Percentiles rank a stretch among this genome's conserved stretches.
These are phyloP conservation scores for Julus scanicus DNA, from an alignment of 2,888 invertebrate genomes.

Conservation along the genomic window DNA sequence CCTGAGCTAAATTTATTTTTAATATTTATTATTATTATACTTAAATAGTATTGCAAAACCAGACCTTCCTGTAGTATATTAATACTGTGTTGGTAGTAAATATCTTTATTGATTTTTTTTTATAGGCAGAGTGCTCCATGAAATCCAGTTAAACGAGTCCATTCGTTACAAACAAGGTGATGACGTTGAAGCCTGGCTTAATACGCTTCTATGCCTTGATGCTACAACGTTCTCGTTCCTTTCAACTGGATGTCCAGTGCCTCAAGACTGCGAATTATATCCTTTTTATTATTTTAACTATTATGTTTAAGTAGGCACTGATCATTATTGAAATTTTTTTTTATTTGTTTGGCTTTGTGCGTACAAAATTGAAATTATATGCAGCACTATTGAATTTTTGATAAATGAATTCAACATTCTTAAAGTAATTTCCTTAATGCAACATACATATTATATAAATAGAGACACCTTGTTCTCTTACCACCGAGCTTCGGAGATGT, in stretches of 20 bases:
- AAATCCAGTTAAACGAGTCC: conserved; percentile 83
- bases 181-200: conserved; percentile 90
- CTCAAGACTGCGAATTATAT: conserved; percentile 87
- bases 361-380: too few species aligned
- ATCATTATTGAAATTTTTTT: background rate
- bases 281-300: conserved; percentile 58
- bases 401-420: background rate
- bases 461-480: conserved; percentile 97
- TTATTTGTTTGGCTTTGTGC: too few species aligned
- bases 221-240: conserved; percentile 76
- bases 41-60: too few species aligned
- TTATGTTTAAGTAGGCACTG: conserved; percentile 18
- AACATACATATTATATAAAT: conserved; percentile 57
- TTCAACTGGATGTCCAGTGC: conserved; percentile 86
- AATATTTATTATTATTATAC: too few species aligned
- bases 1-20: too few species aligned
- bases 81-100: too few species aligned
- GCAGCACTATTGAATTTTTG: background rate
- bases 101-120: conserved; percentile 49
- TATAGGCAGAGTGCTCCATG: conserved; percentile 67
- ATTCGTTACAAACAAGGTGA: conserved; percentile 92
- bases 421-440: conserved; percentile 47
- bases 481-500: conserved; percentile 91
- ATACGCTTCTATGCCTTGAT: conserved; percentile 89
- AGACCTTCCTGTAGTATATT: too few species aligned